Base-by-base conservation (phyloP, 2,113 vertebrate genomes). In the Strix uralensis region DNA sequence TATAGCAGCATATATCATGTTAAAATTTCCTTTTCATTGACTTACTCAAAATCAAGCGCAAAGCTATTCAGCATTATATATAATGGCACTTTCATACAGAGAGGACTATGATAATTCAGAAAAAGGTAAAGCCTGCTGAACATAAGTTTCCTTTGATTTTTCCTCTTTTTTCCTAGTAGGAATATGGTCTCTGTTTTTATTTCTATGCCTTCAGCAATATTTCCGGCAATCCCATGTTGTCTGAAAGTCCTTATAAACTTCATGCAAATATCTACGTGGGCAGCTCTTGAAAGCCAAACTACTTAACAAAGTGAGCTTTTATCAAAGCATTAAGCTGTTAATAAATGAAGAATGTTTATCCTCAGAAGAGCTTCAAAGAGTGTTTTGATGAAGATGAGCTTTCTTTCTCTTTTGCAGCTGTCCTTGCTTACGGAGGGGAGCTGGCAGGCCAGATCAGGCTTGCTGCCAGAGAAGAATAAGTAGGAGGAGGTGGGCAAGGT, bases 271-370 rank as follows among this genome's bases (percentile, higher is more conserved):
- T 94, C 95, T 63, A 69, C 6, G 4, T 77, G 73, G 73, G 69
- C 75, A 87, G 70, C 49, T 95, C 92, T 84, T 42, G 70, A 90
- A 96, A 95, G 92, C 80, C 54, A 81, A 92, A 58, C 82, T 96
- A 92, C 92, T 96, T 89, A 95, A 97, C 97, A 97, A 96, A 98
- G 97, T 93, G 81, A 92, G 97, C 96, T 96, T 98, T 97, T 94
- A 95, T 95, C 63, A 96, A 94, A 97, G 97, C 94, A 90, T 96
- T 96, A 97, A 96, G 87, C 85, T 95, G 52, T 92, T 97, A 88
- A 96, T 97, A 96, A 97, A 98, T 91, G 96, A 93, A 96, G 97
- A 91, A 93, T 95, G 92, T 97, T 97, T 96, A 90, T 94, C 92
- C 74, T 61, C 94, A 96, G 92, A 95, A 95, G 82, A 96, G 86